A percentile compares a stretch with the other conserved stretches of the same genome.
Evolutionary conservation across 2,797 vertebrate species (phyloP).

Genomic region (Danio albolineatus): DNA sequence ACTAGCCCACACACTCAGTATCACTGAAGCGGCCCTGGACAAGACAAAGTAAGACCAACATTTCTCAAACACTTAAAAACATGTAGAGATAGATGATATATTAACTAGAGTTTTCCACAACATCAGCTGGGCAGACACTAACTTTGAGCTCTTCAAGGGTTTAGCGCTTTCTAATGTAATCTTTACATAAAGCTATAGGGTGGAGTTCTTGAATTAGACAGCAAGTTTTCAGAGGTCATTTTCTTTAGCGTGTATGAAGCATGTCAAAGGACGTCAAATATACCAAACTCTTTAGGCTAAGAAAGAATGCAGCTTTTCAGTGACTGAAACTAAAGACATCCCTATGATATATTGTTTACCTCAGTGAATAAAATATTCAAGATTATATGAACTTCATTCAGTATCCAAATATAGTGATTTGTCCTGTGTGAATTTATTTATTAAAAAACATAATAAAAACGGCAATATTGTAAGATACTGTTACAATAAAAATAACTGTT

Average conservation of each 20-base stretch:
- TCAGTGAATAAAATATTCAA: neutral
- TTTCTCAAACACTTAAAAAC: constrained; percentile 2
- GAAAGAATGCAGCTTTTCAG: neutral
- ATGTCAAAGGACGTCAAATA: neutral
- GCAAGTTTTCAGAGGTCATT: constrained; percentile 2
- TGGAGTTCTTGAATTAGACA: neutral
- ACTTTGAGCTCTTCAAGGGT: neutral
- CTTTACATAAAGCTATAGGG: neutral
- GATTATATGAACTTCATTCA: neutral
- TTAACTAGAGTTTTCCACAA: constrained; percentile 9
- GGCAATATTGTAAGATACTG: neutral
- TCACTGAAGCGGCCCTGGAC: constrained; percentile 25
- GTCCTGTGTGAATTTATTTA: too few species aligned
- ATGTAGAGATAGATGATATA: constrained; percentile 2
- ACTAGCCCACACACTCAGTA: constrained; percentile 71
- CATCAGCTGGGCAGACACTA: constrained; percentile 28
- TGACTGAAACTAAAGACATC: neutral
- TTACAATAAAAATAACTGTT: too few species aligned
- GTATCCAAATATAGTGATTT: neutral
- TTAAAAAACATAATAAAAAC: neutral
- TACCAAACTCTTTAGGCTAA: neutral
- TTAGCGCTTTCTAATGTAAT: constrained; percentile 7
- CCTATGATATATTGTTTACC: neutral
- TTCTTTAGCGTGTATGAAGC: neutral
- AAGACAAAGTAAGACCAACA: constrained; percentile 21